Conservation (phyloP, 2,888 invertebrate species). For the Pandemis corylana region DNA sequence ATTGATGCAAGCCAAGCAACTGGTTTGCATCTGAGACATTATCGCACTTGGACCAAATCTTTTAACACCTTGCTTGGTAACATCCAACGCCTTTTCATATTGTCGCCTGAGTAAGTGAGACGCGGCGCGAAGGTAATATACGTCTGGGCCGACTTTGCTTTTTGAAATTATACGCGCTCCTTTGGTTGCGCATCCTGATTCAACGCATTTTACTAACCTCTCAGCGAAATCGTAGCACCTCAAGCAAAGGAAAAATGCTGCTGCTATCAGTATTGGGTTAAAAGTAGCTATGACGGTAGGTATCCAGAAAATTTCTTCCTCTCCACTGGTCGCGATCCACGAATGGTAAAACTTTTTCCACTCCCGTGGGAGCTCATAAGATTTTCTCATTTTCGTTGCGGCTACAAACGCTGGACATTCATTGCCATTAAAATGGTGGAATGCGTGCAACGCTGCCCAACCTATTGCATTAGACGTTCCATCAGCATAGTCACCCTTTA, state of each 20-base stretch:
- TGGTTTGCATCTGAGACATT: constrained; percentile 70
- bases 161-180: constrained; percentile 55
- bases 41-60: constrained; percentile 67
- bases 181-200: constrained; percentile 60
- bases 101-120: constrained; percentile 62
- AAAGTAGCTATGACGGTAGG: constrained; percentile 57
- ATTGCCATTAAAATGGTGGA: constrained; percentile 64
- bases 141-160: constrained; percentile 53
- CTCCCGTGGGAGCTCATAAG: constrained; percentile 63
- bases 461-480: constrained; percentile 73
- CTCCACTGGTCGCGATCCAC: constrained; percentile 71
- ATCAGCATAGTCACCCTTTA: constrained; percentile 70
- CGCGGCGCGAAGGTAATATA: constrained; percentile 68
- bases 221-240: constrained; percentile 71
- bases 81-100: constrained; percentile 59
- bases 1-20: constrained; percentile 57
- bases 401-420: constrained; percentile 67
- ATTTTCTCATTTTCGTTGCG: constrained; percentile 73
- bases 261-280: constrained; percentile 71
- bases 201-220: constrained; percentile 63
- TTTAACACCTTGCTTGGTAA: constrained; percentile 58
- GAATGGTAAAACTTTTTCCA: constrained; percentile 67
- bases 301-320: constrained; percentile 74
- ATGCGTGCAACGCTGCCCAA: constrained; percentile 75
- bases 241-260: constrained; percentile 77